phyloP scores from a whole-genome alignment of 1,140 invertebrate genomes.

The Onthophagus taurus region DNA sequence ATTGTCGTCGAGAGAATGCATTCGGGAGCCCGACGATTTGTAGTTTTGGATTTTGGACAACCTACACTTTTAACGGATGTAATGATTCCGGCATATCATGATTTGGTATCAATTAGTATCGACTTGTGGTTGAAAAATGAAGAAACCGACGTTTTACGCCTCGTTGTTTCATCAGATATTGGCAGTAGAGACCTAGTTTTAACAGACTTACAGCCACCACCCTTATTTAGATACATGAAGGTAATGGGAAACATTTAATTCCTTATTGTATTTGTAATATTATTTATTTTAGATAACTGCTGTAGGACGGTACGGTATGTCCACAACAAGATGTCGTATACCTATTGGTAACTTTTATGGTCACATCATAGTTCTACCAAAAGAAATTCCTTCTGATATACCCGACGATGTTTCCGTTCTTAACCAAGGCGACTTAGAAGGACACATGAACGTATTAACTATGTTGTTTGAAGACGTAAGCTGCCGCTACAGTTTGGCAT shows the following conservation, averaged over 20 bases:
- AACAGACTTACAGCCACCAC: constrained; percentile 79
- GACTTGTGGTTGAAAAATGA: constrained; percentile 83
- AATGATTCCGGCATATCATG: constrained; percentile 75
- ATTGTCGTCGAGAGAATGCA: constrained; percentile 90
- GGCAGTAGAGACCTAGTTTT: constrained; percentile 71
- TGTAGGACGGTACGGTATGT: constrained; percentile 84
- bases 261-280: constrained; percentile 1
- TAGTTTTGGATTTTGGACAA: constrained; percentile 83
- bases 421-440: constrained; percentile 34
- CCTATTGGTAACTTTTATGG: constrained; percentile 89
- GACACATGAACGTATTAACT: constrained; percentile 33
- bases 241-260: constrained; percentile 38
- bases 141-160: constrained; percentile 68
- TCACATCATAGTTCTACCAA: constrained; percentile 58
- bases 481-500: constrained; percentile 75
- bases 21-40: constrained; percentile 76
- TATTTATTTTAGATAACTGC: constrained; percentile 54
- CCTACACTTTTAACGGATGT: constrained; percentile 79
- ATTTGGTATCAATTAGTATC: constrained; percentile 77
- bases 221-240: constrained; percentile 81
- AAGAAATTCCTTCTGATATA: constrained; percentile 27
- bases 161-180: constrained; percentile 82
- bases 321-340: constrained; percentile 78
- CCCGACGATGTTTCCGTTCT: constrained; percentile 19
- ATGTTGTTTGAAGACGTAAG: constrained; percentile 65